Conservation (phyloP, 2,113 vertebrate species). For the Pygoscelis adeliae region DNA sequence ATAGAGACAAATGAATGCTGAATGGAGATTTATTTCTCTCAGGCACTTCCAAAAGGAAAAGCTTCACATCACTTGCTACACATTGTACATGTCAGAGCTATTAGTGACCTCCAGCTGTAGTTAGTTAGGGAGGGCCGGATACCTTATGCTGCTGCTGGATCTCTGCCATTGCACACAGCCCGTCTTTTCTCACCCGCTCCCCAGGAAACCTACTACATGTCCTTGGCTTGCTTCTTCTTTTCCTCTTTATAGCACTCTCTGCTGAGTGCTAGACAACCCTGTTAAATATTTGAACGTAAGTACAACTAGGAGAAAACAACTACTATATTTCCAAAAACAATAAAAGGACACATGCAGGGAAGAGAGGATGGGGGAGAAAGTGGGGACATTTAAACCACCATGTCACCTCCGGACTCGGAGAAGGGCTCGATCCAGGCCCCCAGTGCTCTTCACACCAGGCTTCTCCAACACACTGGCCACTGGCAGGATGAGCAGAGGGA, state of each 20-base stretch:
- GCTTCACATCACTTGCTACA: background rate
- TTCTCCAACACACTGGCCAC: background rate
- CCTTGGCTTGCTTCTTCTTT: background rate
- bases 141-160: background rate
- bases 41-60: background rate
- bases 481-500: background rate
- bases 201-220: background rate
- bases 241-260: background rate
- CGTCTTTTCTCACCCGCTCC: background rate
- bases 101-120: background rate
- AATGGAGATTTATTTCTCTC: background rate
- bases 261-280: background rate
- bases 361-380: background rate
- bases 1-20: background rate
- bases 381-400: background rate
- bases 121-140: background rate
- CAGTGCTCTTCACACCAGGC: background rate
- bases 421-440: background rate
- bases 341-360: background rate
- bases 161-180: background rate
- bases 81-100: background rate
- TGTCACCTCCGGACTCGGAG: background rate
- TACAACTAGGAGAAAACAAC: background rate
- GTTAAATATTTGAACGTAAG: background rate
- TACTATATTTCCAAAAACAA: background rate